Evolutionary conservation across 92 coral and sea anemone genomes (phyloP).

Genomic region (Hydrozoanthus gracilis): DNA sequence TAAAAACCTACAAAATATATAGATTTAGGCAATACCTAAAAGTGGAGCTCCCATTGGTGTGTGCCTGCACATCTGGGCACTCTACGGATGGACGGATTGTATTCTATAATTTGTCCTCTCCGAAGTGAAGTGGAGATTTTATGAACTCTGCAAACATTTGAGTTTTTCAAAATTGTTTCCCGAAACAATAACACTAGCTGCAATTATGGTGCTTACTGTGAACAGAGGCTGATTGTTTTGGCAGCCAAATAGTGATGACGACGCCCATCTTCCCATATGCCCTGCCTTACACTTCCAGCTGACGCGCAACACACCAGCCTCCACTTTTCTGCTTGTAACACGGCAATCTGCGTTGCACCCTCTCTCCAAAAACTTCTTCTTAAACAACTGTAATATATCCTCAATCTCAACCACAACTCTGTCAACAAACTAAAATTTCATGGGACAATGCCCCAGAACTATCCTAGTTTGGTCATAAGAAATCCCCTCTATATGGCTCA

Average conservation of each 20-base stretch:
- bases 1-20: too few species aligned
- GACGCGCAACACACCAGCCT: slow-evolving; percentile 8
- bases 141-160: slow-evolving; percentile 32
- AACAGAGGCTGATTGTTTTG: background rate
- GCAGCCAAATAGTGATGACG: background rate
- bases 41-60: too few species aligned
- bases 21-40: too few species aligned
- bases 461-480: too few species aligned
- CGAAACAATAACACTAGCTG: background rate
- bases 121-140: slow-evolving; percentile 41
- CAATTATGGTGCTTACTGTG: background rate
- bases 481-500: too few species aligned
- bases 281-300: slow-evolving; percentile 1
- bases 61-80: too few species aligned
- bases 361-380: slow-evolving; percentile 3
- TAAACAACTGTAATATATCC: slow-evolving; percentile 17
- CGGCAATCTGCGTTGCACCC: background rate
- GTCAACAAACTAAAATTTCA: background rate
- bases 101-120: slow-evolving; percentile 38
- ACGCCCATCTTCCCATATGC: background rate
- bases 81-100: too few species aligned
- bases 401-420: slow-evolving; percentile 1
- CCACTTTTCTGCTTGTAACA: slow-evolving; percentile 2
- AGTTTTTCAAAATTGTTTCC: slow-evolving; percentile 37
- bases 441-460: too few species aligned